These are phyloP conservation scores for Ptychadena robeensis DNA, from an alignment of 2,797 vertebrate species.

Conservation along the genomic window DNA sequence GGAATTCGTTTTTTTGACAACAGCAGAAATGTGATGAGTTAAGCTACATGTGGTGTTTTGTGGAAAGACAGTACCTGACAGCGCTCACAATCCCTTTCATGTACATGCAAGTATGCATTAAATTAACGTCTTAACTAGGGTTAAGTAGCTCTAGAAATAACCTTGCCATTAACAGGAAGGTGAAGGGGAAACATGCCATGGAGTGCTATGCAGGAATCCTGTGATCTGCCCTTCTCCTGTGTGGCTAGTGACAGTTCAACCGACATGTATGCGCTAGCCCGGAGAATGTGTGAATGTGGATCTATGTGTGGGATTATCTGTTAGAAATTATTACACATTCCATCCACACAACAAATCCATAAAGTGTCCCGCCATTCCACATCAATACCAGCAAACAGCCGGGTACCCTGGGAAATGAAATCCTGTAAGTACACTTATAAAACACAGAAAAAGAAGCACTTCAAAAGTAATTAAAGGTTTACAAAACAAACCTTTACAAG, in stretches of 20 bases:
- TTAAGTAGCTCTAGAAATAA: constrained; percentile 71
- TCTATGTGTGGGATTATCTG: constrained; percentile 27
- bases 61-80: constrained; percentile 66
- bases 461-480: constrained; percentile 53
- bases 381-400: constrained; percentile 22
- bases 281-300: constrained; percentile 50
- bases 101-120: constrained; percentile 66
- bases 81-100: constrained; percentile 67
- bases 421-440: constrained; percentile 37
- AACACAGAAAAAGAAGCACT: constrained; percentile 36
- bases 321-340: constrained; percentile 44
- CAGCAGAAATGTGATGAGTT: constrained; percentile 63
- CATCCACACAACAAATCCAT: constrained; percentile 39
- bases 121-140: constrained; percentile 70
- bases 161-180: constrained; percentile 62
- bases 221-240: constrained; percentile 60
- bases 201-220: constrained; percentile 3
- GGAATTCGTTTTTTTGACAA: constrained; percentile 65
- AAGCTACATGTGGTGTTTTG: constrained; percentile 66
- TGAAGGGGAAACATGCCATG: neutral
- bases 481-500: constrained; percentile 26
- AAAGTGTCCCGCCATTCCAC: constrained; percentile 31
- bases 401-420: constrained; percentile 26
- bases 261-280: constrained; percentile 62
- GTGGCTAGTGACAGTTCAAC: constrained; percentile 62